Evolutionary conservation across 2,113 vertebrate genomes (phyloP), one percentile per base, ranked within the genome.

Genomic region (Pipra filicauda): DNA sequence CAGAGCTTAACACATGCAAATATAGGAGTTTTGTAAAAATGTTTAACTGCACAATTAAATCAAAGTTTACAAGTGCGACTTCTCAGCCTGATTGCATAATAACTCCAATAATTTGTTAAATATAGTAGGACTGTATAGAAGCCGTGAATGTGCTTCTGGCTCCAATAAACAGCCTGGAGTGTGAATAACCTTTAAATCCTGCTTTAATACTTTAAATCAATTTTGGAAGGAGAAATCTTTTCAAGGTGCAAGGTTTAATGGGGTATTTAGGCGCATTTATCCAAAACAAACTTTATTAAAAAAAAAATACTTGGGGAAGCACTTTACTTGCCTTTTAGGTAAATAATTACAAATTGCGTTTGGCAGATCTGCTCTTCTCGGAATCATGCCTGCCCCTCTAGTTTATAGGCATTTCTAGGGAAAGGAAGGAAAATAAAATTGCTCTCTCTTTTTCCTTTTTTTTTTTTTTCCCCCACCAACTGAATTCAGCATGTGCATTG

Each of bases 11-110:
- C 99, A 99, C 99, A 99, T 99, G 99, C 99, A 99, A 99, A 99
- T 99, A 99, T 98, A 98, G 98, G 98, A 99, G 99, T 99, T 99
- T 99, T 99, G 99, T 99, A 99, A 99, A 98, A 99, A 99, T 99
- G 99, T 99, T 99, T 99, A 99, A 99, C 99, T 98, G 99, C 98
- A 99, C 99, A 99, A 99, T 99, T 99, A 99, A 99, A 99, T 98
- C 98, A 98, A 99, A 99, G 98, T 99, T 99, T 99, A 99, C 98
- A 98, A 98, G 98, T 98, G 98, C 98, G 98, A 98, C 98, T 98
- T 98, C 98, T 98, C 98, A 98, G 98, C 98, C 98, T 98, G 98
- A 98, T 98, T 98, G 98, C 98, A 98, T 98, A 99, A 98, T 98
- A 98, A 98, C 98, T 97, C 98, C 97, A 97, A 99, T 99, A 98